phyloP scores from a whole-genome alignment of 2,113 vertebrate species.

The Forbesichthys papilliferus region DNA sequence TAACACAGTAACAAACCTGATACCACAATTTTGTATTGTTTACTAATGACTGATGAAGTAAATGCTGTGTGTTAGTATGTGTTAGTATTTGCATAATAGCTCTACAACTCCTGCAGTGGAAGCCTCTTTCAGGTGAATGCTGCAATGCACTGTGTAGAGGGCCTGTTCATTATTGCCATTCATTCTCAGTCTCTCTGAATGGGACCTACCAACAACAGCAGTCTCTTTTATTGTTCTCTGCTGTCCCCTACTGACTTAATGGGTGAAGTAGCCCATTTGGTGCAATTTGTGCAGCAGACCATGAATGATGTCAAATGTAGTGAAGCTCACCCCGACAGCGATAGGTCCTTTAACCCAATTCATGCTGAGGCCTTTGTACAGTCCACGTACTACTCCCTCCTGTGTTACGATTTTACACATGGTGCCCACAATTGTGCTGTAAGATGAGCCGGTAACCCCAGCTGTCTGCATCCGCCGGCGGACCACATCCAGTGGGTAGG shows the following conservation, averaged over 20 bases:
- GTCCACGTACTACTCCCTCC: conserved; percentile 85
- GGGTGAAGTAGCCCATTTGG: conserved; percentile 64
- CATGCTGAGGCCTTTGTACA: conserved; percentile 99
- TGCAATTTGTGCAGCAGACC: conserved; percentile 85
- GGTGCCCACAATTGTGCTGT: conserved; percentile 81
- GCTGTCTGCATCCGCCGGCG: conserved; percentile 97
- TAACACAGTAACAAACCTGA: conserved; percentile 1
- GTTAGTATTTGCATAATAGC: no score
- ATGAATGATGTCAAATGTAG: conserved; percentile 92
- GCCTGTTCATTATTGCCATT: not conserved
- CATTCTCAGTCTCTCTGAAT: not conserved
- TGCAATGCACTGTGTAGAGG: conserved; percentile 11
- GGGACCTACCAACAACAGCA: not conserved
- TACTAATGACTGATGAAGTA: not conserved
- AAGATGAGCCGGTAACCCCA: conserved; percentile 84
- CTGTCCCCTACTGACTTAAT: conserved; percentile 50
- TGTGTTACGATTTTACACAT: conserved; percentile 81
- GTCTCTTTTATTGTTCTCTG: conserved; percentile 12
- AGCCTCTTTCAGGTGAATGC: not conserved
- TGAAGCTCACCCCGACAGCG: conserved; percentile 94
- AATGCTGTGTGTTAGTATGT: not conserved
- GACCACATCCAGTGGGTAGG: conserved; percentile 96
- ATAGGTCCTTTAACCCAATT: conserved; percentile 98
- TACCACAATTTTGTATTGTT: conserved; percentile 5
- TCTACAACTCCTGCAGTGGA: not conserved